Evolutionary conservation across 2,113 vertebrate species (phyloP).

Genomic region (Pseudorasbora parva): DNA sequence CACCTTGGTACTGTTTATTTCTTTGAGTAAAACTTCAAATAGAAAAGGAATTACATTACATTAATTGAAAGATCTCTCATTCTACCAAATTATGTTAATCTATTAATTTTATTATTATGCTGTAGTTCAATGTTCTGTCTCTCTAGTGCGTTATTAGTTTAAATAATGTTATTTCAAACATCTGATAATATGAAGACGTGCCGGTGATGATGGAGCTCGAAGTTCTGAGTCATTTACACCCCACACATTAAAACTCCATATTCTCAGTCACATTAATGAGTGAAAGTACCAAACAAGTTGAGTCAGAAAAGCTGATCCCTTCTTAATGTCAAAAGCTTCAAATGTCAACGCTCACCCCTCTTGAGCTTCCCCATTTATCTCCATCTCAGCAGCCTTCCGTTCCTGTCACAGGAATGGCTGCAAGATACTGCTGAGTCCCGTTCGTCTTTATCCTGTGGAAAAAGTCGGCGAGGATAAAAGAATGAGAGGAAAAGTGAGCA

Average conservation of each 20-base stretch:
- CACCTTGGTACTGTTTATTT: neutral
- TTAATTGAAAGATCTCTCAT: neutral
- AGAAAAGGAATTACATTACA: neutral
- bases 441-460: slow-evolving; percentile 25
- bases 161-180: neutral
- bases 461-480: neutral
- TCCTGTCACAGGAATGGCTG: slow-evolving; percentile 21
- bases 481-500: slow-evolving; percentile 8
- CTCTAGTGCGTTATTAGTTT: neutral
- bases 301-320: slow-evolving; percentile 34
- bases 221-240: slow-evolving; percentile 37
- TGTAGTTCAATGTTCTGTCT: slow-evolving; percentile 21
- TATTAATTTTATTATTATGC: neutral
- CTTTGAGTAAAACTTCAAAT: slow-evolving; percentile 16
- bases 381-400: slow-evolving; percentile 20
- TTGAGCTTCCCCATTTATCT: slow-evolving; percentile 20
- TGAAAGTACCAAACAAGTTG: slow-evolving; percentile 38
- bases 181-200: slow-evolving; percentile 15
- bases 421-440: slow-evolving; percentile 6
- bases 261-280: slow-evolving; percentile 44
- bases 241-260: slow-evolving; percentile 25
- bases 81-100: neutral
- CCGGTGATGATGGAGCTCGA: slow-evolving; percentile 18
- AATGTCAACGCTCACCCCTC: slow-evolving; percentile 31
- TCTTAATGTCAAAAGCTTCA: slow-evolving; percentile 44